Percentiles rank a stretch among this genome's conserved stretches.
phyloP scores from a whole-genome alignment of 2,888 invertebrate species.

The Yponomeuta malinellus region DNA sequence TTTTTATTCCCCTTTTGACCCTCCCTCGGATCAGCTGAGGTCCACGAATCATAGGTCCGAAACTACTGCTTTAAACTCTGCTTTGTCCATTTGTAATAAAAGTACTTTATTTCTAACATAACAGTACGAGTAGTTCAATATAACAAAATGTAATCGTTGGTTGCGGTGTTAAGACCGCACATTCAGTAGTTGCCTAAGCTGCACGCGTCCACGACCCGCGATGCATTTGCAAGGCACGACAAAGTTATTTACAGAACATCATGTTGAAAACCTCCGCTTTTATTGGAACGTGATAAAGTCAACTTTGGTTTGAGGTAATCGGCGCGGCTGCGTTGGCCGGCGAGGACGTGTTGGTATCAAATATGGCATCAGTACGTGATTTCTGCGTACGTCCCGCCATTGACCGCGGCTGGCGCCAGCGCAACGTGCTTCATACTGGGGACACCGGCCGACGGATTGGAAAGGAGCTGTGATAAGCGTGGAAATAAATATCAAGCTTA shows the following conservation, averaged over 20 bases:
- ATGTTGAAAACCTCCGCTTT: not conserved
- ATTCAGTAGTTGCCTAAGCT: not conserved
- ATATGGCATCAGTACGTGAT: constrained; percentile 12
- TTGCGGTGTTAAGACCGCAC: not conserved
- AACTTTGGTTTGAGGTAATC: not conserved
- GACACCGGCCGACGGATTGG: not conserved
- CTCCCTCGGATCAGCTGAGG: too few species aligned
- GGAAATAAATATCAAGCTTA: not conserved
- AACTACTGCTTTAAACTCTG: too few species aligned
- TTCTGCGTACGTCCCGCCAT: not conserved
- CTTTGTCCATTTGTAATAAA: too few species aligned
- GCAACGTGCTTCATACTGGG: constrained; percentile 8
- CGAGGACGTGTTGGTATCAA: constrained; percentile 8
- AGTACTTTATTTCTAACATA: too few species aligned
- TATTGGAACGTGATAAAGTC: not conserved
- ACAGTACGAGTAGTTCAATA: too few species aligned
- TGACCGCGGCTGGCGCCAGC: constrained; percentile 1
- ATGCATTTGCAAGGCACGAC: not conserved
- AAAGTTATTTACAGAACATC: not conserved
- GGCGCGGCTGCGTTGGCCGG: not conserved
- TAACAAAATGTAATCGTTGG: not conserved
- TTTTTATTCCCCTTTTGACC: not conserved
- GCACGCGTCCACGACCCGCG: constrained; percentile 10
- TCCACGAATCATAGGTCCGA: too few species aligned
- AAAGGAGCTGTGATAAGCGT: constrained; percentile 1